Conservation (phyloP, 2,888 invertebrate species). For the Punctoribates punctum region DNA sequence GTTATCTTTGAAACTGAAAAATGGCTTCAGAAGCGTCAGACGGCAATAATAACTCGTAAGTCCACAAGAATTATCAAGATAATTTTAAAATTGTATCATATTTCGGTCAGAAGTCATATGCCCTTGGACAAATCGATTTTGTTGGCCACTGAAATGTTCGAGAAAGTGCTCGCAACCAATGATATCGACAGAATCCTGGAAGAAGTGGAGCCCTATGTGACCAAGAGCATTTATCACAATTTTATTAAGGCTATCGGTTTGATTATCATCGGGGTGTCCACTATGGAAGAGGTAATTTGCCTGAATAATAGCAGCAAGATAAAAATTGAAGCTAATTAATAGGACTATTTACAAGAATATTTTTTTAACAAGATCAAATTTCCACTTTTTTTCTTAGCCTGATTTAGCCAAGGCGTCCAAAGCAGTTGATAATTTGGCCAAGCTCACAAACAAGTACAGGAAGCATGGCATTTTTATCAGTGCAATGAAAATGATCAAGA, state of each 20-base stretch:
- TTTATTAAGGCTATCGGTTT: neutral
- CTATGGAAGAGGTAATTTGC: slow-evolving; percentile 16
- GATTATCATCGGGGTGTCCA: neutral
- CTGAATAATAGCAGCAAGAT: too few species aligned
- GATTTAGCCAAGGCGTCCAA: slow-evolving; percentile 20
- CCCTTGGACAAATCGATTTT: neutral
- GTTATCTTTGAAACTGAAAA: too few species aligned
- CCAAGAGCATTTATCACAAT: neutral
- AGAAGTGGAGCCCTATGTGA: neutral
- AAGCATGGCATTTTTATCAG: neutral
- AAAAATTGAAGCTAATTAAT: too few species aligned
- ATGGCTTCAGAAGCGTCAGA: too few species aligned
- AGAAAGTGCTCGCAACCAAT: neutral
- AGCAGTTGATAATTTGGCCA: neutral
- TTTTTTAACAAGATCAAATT: neutral
- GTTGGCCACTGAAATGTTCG: neutral
- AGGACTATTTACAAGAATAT: neutral
- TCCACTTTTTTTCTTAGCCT: neutral
- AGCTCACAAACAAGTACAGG: slow-evolving; percentile 25
- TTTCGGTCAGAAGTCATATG: slow-evolving; percentile 3
- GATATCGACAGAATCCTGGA: neutral
- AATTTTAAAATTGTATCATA: too few species aligned
- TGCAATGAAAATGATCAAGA: slow-evolving; percentile 23
- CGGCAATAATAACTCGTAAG: too few species aligned
- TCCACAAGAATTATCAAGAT: too few species aligned